phyloP scores from a whole-genome alignment of 2,113 vertebrate genomes.

The Dromas ardeola region DNA sequence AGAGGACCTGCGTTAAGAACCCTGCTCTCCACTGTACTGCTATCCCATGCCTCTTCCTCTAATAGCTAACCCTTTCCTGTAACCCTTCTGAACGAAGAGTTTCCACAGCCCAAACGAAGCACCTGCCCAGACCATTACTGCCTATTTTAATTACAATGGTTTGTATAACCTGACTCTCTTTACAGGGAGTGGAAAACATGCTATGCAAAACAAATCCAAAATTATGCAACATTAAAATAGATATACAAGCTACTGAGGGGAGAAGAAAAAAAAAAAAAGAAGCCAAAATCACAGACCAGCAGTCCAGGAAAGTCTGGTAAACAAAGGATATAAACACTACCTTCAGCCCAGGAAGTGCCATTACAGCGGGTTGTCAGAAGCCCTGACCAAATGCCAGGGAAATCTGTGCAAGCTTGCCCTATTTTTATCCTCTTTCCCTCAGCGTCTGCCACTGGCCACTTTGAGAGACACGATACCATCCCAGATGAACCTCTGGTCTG shows the following conservation, averaged over 20 bases:
- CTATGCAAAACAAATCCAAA: not conserved
- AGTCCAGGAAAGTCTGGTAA: not conserved
- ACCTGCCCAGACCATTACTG: not conserved
- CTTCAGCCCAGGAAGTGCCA: not conserved
- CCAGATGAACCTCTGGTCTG: not conserved
- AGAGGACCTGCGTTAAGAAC: not conserved
- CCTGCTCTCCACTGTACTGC: not conserved
- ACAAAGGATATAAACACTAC: not conserved
- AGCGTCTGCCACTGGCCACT: not conserved
- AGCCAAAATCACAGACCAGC: not conserved
- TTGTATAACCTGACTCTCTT: not conserved
- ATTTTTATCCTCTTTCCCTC: constrained; percentile 4
- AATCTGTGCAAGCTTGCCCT: not conserved
- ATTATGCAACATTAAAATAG: not conserved
- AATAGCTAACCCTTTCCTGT: not conserved
- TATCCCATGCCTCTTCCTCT: not conserved
- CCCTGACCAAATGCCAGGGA: not conserved
- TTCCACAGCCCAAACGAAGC: not conserved
- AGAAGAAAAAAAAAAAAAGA: not conserved
- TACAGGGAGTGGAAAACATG: not conserved
- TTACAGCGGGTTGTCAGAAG: not conserved
- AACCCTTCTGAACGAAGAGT: not conserved
- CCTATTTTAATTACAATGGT: not conserved
- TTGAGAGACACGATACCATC: not conserved
- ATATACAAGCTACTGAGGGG: not conserved